Evolutionary conservation across 2,113 vertebrate genomes (phyloP).

Genomic region (Notechis scutatus): DNA sequence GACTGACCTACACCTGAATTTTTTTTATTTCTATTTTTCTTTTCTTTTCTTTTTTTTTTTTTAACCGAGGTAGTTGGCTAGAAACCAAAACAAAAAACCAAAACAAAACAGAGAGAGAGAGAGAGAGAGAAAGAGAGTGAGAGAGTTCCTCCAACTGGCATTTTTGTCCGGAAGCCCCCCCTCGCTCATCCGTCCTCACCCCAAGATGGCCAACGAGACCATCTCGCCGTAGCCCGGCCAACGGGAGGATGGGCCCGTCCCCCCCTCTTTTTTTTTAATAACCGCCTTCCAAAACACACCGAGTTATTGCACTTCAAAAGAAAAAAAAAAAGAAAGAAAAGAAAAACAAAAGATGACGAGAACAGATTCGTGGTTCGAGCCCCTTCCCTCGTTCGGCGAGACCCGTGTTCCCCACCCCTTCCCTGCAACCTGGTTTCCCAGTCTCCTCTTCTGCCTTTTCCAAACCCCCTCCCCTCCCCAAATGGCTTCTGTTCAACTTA

Average conservation of each 20-base stretch:
- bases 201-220: background rate
- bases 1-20: conserved; percentile 76
- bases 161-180: conserved; percentile 34
- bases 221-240: background rate
- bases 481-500: conserved; percentile 71
- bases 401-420: too few relatives aligned
- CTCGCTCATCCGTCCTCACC: conserved; percentile 18
- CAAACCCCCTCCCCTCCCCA: background rate
- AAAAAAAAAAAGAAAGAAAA: conserved; percentile 21
- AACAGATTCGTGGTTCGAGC: conserved; percentile 65
- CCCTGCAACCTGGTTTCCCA: background rate
- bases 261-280: background rate
- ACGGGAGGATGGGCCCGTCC: conserved; percentile 50
- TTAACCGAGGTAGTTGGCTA: conserved; percentile 78
- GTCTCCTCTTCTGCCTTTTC: background rate
- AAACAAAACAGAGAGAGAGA: background rate
- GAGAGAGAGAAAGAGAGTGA: background rate
- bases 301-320: conserved; percentile 78
- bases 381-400: background rate
- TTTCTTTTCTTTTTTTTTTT: background rate
- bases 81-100: conserved; percentile 56
- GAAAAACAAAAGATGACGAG: background rate
- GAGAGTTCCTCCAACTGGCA: conserved; percentile 55
- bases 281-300: conserved; percentile 65
- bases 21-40: conserved; percentile 45